Evolutionary conservation across 2,797 vertebrate genomes (phyloP).

Genomic region (Megalops cyprinoides): DNA sequence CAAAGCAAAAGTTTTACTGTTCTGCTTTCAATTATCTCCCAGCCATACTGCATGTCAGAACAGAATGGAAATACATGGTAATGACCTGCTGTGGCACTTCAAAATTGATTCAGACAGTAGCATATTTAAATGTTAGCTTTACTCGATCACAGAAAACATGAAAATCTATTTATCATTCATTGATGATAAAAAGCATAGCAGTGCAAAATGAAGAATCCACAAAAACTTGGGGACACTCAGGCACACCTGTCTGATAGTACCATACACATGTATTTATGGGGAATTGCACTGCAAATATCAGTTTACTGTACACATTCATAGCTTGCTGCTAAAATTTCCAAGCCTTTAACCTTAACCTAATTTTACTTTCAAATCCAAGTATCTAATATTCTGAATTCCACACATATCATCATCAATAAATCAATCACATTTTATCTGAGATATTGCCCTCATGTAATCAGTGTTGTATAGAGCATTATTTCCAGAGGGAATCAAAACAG

Average conservation of each 20-base stretch:
- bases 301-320: too few relatives aligned
- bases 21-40: slow-evolving; percentile 37
- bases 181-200: slow-evolving; percentile 36
- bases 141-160: slow-evolving; percentile 34
- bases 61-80: slow-evolving; percentile 25
- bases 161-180: slow-evolving; percentile 49
- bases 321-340: too few relatives aligned
- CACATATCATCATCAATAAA: too few relatives aligned
- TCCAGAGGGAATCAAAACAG: too few relatives aligned
- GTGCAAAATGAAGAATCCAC: slow-evolving; percentile 33
- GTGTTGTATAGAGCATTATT: too few relatives aligned
- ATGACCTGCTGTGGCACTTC: slow-evolving; percentile 29
- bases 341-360: too few relatives aligned
- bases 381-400: too few relatives aligned
- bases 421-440: too few relatives aligned
- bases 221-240: slow-evolving; percentile 3
- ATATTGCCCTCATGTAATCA: too few relatives aligned
- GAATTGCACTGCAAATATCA: too few relatives aligned
- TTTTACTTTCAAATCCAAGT: too few relatives aligned
- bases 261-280: too few relatives aligned
- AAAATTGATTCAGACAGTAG: slow-evolving; percentile 45
- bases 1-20: slow-evolving; percentile 37
- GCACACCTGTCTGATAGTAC: background rate
- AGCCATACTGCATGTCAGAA: slow-evolving; percentile 45
- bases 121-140: slow-evolving; percentile 22